phyloP scores from a whole-genome alignment of 2,888 invertebrate genomes.

The Chironomus riparius region DNA sequence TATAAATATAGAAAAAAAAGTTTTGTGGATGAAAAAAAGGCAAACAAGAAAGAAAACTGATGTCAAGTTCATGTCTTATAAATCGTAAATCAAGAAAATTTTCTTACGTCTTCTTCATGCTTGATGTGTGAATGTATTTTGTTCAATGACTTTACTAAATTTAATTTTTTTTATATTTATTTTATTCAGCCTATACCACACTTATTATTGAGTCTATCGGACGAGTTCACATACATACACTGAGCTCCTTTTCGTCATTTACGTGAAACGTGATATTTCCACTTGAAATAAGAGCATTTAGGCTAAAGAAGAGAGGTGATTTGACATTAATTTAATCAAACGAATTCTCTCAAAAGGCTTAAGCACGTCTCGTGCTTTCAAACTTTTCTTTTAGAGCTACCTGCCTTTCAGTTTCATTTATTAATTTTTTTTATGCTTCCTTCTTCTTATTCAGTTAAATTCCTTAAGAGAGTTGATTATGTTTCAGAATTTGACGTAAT shows the following conservation, averaged over 20 bases:
- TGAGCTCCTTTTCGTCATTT: neutral
- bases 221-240: neutral
- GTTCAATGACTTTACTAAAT: no score
- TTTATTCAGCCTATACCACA: neutral
- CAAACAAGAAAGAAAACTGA: neutral
- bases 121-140: neutral
- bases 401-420: no score
- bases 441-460: no score
- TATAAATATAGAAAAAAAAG: neutral
- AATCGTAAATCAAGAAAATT: slow-evolving; percentile 15
- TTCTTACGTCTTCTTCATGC: neutral
- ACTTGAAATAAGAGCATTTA: neutral
- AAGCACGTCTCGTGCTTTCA: neutral
- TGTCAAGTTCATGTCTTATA: slow-evolving; percentile 2
- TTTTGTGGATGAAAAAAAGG: neutral
- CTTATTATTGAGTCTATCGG: neutral
- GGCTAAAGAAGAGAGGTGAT: neutral
- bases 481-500: no score
- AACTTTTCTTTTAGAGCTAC: neutral
- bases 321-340: slow-evolving; percentile 17
- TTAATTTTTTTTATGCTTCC: no score
- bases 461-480: no score
- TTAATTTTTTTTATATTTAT: no score
- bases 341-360: neutral
- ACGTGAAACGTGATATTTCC: neutral